These are phyloP conservation scores for Sceloporus tristichus DNA, from an alignment of 2,113 vertebrate species.

Conservation along the genomic window DNA sequence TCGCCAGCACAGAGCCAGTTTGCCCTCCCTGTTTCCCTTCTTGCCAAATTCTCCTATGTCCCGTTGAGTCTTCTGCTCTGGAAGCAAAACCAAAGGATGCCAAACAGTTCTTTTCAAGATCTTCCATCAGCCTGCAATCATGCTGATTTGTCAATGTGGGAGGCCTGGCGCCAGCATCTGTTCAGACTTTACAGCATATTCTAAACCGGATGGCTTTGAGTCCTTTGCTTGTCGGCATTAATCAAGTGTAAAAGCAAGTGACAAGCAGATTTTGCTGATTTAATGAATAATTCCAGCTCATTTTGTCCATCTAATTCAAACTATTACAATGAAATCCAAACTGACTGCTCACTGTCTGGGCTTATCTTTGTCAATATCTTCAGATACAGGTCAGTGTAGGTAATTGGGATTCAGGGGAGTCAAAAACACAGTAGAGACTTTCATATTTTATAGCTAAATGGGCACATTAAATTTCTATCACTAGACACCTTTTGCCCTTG, in stretches of 20 bases:
- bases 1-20: not conserved
- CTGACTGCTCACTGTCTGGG: slow-evolving; percentile 62
- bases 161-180: not conserved
- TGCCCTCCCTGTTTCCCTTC: rapidly evolving
- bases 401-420: slow-evolving; percentile 48
- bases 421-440: slow-evolving; percentile 6
- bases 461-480: not conserved
- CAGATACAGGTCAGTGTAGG: slow-evolving; percentile 64
- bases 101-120: slow-evolving; percentile 1
- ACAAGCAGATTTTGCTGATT: slow-evolving; percentile 74
- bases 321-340: slow-evolving; percentile 56
- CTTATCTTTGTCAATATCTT: slow-evolving; percentile 64
- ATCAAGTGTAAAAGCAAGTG: slow-evolving; percentile 61
- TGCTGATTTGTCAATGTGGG: slow-evolving; percentile 15
- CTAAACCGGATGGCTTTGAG: not conserved
- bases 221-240: slow-evolving; percentile 53
- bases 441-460: slow-evolving; percentile 12
- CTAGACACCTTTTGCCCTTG: slow-evolving; percentile 16
- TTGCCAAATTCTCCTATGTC: not conserved
- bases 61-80: not conserved
- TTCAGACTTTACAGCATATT: slow-evolving; percentile 14
- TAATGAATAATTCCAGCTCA: slow-evolving; percentile 69
- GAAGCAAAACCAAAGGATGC: not conserved
- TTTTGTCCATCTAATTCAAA: slow-evolving; percentile 67
- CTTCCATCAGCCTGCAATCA: slow-evolving; percentile 28